Evolutionary conservation across 2,888 invertebrate species (phyloP), one percentile per base, ranked within the genome.

Genomic region (Germaria angustata): DNA sequence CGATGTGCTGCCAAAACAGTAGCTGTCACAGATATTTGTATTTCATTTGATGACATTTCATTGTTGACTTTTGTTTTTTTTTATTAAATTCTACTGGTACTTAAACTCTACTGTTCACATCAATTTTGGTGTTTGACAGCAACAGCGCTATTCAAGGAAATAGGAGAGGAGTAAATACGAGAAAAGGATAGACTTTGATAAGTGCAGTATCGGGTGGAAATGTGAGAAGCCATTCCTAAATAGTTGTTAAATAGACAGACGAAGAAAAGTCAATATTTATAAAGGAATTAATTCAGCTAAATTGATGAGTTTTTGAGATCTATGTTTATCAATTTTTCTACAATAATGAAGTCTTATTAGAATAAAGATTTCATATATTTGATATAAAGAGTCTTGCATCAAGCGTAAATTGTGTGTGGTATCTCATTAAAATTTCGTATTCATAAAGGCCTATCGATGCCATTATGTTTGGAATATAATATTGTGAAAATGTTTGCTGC

Each of bases 1-100:
- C 34, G 65, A 65, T 72, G 66, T 55, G 36, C 46, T 41, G 6
- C 28, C 72, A 61, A n/a, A 65, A 86, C 86, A 87, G 89, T 86
- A 87, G 88, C 89, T 89, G 88, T 88, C 89, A 88, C 86, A 87
- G 84, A 87, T 88, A 87, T 88, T 89, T 89, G 87, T 89, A 87
- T 88, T 86, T 87, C 86, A 88, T 88, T 87, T 87, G 86, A 86
- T 87, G 87, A 87, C 87, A 87, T 86, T 86, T 85, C 81, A 81
- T 84, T 83, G 78, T 78, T 84, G 85, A 86, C 32, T 78, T 11
- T n/a, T n/a, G n/a, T 55, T 55, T 32, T 20, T 57, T 57, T 20
- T 57, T 13, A 72, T 71, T 71, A 66, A 63, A 75, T 59, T 66
- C 36, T 39, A 76, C 11, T 68, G 20, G 8, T 49, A 34, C 53